A percentile compares a stretch with the other conserved stretches of the same genome.
These are phyloP conservation scores for Omphaloscelis lunosa DNA, from an alignment of 2,888 invertebrate genomes.

Conservation along the genomic window DNA sequence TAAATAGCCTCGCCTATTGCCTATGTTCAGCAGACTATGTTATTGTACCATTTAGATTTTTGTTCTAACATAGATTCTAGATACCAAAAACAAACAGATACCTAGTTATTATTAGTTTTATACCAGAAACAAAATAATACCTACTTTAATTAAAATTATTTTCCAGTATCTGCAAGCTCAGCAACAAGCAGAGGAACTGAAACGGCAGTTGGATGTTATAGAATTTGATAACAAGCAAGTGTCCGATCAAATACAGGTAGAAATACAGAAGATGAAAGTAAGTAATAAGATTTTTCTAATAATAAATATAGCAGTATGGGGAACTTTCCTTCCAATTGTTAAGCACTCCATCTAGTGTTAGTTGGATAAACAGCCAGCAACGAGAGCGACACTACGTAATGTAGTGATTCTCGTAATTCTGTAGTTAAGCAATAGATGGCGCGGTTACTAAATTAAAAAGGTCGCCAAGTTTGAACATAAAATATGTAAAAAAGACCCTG, in stretches of 20 bases:
- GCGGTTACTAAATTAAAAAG: not conserved
- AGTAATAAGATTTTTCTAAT: slow-evolving; percentile 6
- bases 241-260: slow-evolving; percentile 86
- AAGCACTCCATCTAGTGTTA: slow-evolving; percentile 20
- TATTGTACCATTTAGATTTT: not conserved
- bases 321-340: not conserved
- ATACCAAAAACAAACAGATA: not conserved
- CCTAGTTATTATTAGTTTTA: not conserved
- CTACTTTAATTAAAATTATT: not conserved
- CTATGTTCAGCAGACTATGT: not conserved
- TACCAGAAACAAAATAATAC: not conserved
- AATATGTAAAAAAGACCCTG: no score
- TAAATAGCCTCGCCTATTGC: not conserved
- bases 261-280: slow-evolving; percentile 88
- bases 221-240: slow-evolving; percentile 86
- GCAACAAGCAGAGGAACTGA: slow-evolving; percentile 84
- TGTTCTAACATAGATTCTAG: not conserved
- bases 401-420: slow-evolving; percentile 6
- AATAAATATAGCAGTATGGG: not conserved
- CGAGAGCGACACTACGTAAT: not conserved
- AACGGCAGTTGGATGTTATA: slow-evolving; percentile 80
- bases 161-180: slow-evolving; percentile 85
- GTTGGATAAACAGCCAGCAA: not conserved
- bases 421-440: slow-evolving; percentile 18
- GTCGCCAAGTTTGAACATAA: not conserved